Base-by-base conservation (phyloP, 2,797 vertebrate species). In the Poecilia gillii region DNA sequence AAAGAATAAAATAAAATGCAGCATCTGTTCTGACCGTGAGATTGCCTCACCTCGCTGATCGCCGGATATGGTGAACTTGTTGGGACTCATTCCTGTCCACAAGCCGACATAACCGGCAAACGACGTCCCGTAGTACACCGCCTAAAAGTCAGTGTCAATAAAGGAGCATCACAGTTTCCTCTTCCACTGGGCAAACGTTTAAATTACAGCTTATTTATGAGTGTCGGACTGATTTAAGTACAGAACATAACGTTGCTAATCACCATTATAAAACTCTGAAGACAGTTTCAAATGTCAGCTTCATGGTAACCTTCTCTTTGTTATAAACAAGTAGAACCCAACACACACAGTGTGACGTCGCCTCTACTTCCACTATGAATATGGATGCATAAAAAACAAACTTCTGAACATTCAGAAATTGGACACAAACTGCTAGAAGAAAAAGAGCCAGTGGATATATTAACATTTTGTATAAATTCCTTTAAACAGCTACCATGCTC, bases 1-100 rank as follows among this genome's bases (percentile, higher is more conserved):
- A 49, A 0, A 73, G 72, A n/a, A 57, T n/a, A 13, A 57, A 57
- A 28, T 28, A 3, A 57, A 28, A 28, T 51, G 53, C 25, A n/a
- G 9, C 9, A n/a, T 11, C 3, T 59, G 25, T 31, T 28, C 45
- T 36, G 73, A 31, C 81, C 75, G 53, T 64, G 36, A 20, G 12
- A 4, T 14, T 3, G 9, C 57, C 77, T 77, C 53, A 91, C 93
- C 96, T 94, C 98, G 95, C 86, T 98, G 94, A 46, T 99, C 92
- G 0, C 97, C 98, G 0, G 98, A 97, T 75, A 99, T 2, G 0
- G 97, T 98, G 84, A 99, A 99, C 87, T 96, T 98, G 80, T 96
- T 89, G 0, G 97, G 96, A 84, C 97, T 98, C 79, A 99, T 97
- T 53, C 97, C 98, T 0, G 98, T 99, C 98, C 98, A 99, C 77